Base-by-base conservation (phyloP, 1,140 invertebrate species). In the Alviniconcha marisindica region DNA sequence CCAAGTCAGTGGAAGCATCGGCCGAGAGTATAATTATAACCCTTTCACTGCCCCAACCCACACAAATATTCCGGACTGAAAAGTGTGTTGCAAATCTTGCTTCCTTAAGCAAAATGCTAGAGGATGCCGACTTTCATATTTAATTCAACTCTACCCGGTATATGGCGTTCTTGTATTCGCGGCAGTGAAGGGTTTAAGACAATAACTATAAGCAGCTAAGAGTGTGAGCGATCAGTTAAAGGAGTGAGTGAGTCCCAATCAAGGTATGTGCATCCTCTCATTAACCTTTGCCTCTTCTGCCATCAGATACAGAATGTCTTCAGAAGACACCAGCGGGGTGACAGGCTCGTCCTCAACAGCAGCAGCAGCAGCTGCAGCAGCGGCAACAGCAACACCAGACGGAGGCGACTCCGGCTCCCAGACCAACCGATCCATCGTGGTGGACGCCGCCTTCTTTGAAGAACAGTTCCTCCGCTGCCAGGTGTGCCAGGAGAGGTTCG, bases 391-490 rank as follows among this genome's bases (percentile, higher is more conserved):
- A 31, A 24, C 76, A 54, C 21, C 42, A 48, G 36, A 10, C 1
- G n/a, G 12, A n/a, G 83, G 18, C 7, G 69, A 38, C 4, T 31
- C 63, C 0, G 73, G 48, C 0, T 18, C 21, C 12, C 56, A 36
- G 42, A 31, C 63, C 71, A 79, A 33, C n/a, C 60, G 91, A 24
- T 90, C 87, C 76, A 77, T 92, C 10, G 87, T 92, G 12, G 89
- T 92, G 28, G 91, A 92, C 73, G 89, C 90, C 38, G 86, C 87
- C 5, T 87, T 88, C 15, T 92, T 92, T 76, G 91, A 92, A 71
- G 91, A 92, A 76, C 89, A 90, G 85, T 92, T 92, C 76, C 82
- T 92, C 36, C 77, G 89, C 2, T 92, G 91, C 63, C 88, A 88
- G 78, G 87, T 92, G 33, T 92, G 91, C 82, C 86, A 87, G 14